Conservation (phyloP, 2,797 vertebrate genomes). For the Macrochelys suwanniensis region DNA sequence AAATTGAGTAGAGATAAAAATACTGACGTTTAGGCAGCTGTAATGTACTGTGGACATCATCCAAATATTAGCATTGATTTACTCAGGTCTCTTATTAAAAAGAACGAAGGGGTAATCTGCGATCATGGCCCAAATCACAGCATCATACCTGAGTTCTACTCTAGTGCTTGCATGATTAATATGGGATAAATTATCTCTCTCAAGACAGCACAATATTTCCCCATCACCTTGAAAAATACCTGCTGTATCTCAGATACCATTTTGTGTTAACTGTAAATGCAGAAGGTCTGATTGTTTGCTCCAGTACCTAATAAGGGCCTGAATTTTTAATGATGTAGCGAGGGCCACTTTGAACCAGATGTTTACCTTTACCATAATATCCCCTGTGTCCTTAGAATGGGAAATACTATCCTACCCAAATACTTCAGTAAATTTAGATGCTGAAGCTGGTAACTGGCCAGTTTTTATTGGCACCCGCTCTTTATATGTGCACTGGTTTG, state of each 20-base stretch:
- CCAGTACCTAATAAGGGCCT: not conserved
- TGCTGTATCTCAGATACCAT: not conserved
- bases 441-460: conserved; percentile 27
- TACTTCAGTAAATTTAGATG: conserved; percentile 18
- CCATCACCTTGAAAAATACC: not conserved
- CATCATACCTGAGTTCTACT: not conserved
- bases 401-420: conserved; percentile 11
- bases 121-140: not conserved
- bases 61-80: not conserved
- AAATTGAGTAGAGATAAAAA: not conserved
- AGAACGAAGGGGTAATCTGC: not conserved
- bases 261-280: not conserved
- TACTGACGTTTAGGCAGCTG: not conserved
- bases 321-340: not conserved
- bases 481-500: conserved; percentile 46
- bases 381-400: not conserved
- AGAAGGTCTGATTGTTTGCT: not conserved
- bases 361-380: not conserved
- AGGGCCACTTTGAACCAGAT: not conserved
- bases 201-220: not conserved
- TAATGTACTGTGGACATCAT: not conserved
- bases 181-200: not conserved
- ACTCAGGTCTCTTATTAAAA: not conserved
- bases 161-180: not conserved
- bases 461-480: conserved; percentile 47